These are phyloP conservation scores for Mustela erminea DNA, from an alignment of 2,797 vertebrate genomes.

Conservation along the genomic window DNA sequence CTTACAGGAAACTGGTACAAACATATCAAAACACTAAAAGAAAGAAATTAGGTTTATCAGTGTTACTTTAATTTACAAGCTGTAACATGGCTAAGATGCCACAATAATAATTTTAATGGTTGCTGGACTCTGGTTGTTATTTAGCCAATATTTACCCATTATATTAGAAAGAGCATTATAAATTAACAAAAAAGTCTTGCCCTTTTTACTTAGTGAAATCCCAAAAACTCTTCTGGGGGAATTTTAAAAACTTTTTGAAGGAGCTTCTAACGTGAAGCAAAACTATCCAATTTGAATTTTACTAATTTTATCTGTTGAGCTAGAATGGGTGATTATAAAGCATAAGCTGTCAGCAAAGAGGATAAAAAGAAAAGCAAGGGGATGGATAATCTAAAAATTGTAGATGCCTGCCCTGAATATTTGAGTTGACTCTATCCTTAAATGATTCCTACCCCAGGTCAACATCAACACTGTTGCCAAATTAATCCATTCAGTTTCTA, in stretches of 20 bases:
- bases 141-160: background rate
- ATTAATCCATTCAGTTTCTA: background rate
- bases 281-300: background rate
- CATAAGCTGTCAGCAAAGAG: background rate
- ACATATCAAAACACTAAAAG: background rate
- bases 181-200: background rate
- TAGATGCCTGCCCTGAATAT: background rate
- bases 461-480: background rate
- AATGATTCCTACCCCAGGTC: background rate
- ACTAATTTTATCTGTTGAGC: background rate
- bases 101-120: background rate
- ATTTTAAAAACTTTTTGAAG: background rate
- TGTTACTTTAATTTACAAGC: background rate
- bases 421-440: background rate
- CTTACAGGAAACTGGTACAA: background rate
- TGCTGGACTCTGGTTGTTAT: background rate
- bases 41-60: background rate
- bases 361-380: background rate
- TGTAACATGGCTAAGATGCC: background rate
- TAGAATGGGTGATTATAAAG: background rate
- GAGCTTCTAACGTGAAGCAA: background rate
- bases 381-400: background rate
- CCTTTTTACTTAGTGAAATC: constrained; percentile 19
- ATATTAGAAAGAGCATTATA: background rate
- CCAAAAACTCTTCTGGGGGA: background rate